phyloP scores from a whole-genome alignment of 2,888 invertebrate genomes.

The Lydus trimaculatus region DNA sequence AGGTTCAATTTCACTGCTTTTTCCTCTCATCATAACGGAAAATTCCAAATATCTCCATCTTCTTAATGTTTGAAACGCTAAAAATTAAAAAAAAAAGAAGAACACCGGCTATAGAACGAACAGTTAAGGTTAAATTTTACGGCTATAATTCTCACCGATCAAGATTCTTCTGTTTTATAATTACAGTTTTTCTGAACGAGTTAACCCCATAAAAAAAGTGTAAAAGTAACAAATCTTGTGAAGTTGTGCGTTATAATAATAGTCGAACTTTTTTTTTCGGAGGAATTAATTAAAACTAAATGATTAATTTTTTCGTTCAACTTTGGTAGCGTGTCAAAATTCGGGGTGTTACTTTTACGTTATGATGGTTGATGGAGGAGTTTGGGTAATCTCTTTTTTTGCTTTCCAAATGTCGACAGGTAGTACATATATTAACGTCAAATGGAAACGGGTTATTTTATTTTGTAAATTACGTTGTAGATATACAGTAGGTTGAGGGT shows the following conservation, averaged over 20 bases:
- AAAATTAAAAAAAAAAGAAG: too few species aligned
- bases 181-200: not conserved
- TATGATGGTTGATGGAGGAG: not conserved
- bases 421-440: not conserved
- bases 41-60: too few species aligned
- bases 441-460: not conserved
- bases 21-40: too few species aligned
- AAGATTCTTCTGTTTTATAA: not conserved
- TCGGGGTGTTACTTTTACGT: not conserved
- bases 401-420: not conserved
- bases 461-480: not conserved
- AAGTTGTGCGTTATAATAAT: not conserved
- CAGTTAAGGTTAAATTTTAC: not conserved
- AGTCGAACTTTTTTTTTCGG: constrained; percentile 19
- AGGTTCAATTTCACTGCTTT: not conserved
- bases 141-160: not conserved
- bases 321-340: not conserved
- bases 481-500: not conserved
- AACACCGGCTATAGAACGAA: too few species aligned
- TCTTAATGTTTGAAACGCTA: too few species aligned
- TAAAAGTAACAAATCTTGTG: not conserved
- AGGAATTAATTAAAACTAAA: constrained; percentile 34
- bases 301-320: constrained; percentile 30
- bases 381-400: too few species aligned
- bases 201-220: not conserved